Conservation (phyloP, 2,797 vertebrate genomes). For the Poeciliopsis infans region DNA sequence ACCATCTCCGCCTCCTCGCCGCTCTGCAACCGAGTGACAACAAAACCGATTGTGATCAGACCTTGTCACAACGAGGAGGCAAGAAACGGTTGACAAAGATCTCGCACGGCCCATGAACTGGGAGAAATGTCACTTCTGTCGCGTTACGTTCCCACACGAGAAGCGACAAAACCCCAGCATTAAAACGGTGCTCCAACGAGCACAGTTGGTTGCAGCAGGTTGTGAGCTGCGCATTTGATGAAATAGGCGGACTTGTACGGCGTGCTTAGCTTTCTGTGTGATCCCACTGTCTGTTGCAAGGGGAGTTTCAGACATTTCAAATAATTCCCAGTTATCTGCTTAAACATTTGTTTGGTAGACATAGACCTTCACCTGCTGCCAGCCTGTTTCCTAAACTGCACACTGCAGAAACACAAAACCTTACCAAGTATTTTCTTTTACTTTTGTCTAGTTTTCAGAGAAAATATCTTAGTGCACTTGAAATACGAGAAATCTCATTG, state of each 20-base stretch:
- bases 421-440: too few relatives aligned
- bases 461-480: too few relatives aligned
- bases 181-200: background rate
- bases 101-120: slow-evolving; percentile 11
- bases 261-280: background rate
- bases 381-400: background rate
- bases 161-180: background rate
- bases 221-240: background rate
- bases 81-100: slow-evolving; percentile 12
- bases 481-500: too few relatives aligned
- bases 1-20: slow-evolving; percentile 36
- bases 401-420: too few relatives aligned
- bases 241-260: background rate
- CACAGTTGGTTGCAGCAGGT: background rate
- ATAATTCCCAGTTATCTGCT: background rate
- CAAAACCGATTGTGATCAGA: slow-evolving; percentile 49
- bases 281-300: background rate
- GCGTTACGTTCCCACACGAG: background rate
- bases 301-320: background rate
- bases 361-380: background rate
- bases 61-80: slow-evolving; percentile 15
- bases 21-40: slow-evolving; percentile 49
- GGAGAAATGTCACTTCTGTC: slow-evolving; percentile 15
- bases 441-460: too few relatives aligned
- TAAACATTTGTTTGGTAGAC: background rate